Conservation (phyloP, 53 echinoderm and acorn worm species). For the Temnopleurus reevesii region DNA sequence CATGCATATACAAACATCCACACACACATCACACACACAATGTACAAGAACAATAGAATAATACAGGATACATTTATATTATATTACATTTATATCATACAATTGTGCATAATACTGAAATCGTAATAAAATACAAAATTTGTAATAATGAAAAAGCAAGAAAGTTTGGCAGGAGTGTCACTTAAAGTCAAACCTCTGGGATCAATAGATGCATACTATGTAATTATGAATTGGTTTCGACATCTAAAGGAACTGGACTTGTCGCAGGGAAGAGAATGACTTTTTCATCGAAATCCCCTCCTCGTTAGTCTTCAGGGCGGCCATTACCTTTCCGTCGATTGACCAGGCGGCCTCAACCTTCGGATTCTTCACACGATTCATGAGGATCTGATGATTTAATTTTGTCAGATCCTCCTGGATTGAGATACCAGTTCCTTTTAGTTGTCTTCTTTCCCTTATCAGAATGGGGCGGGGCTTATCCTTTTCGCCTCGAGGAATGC, state of each 20-base stretch:
- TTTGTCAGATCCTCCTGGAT: slow-evolving; percentile 30
- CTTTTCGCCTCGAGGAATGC: background rate
- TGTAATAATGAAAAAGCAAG: background rate
- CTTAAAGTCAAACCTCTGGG: background rate
- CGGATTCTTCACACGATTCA: slow-evolving; percentile 18
- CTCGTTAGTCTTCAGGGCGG: slow-evolving; percentile 32
- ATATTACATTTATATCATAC: background rate
- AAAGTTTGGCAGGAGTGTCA: no score
- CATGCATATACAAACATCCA: background rate
- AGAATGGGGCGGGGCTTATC: slow-evolving; percentile 39
- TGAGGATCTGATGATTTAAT: slow-evolving; percentile 14
- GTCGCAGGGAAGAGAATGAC: background rate
- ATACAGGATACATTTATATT: background rate
- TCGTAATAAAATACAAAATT: background rate
- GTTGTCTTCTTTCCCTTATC: background rate
- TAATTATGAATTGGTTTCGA: background rate
- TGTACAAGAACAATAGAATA: background rate
- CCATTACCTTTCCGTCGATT: slow-evolving; percentile 12
- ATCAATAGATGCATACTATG: background rate
- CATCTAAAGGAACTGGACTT: background rate
- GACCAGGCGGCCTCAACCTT: slow-evolving; percentile 33
- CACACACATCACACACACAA: background rate
- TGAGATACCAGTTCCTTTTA: background rate
- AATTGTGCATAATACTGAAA: no score
- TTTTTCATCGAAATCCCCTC: background rate